These are phyloP conservation scores for Corynorhinus townsendii DNA, from an alignment of 2,113 vertebrate genomes.

Conservation along the genomic window DNA sequence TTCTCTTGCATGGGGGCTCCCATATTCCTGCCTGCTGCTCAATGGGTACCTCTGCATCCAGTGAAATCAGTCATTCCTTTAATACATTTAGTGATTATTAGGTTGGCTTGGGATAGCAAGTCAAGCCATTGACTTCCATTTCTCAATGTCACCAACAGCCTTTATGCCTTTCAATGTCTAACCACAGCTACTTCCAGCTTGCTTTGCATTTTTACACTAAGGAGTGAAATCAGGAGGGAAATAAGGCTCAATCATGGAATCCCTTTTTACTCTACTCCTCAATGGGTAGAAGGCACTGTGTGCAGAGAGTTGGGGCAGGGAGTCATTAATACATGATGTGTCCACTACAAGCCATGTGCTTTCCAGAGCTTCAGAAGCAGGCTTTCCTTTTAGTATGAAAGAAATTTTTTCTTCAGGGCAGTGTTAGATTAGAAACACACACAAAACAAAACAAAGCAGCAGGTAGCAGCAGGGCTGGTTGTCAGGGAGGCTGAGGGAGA, in stretches of 20 bases:
- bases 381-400: background rate
- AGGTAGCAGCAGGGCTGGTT: background rate
- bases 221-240: accelerated
- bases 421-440: background rate
- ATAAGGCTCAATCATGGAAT: background rate
- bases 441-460: background rate
- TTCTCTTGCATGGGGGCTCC: background rate
- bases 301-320: background rate
- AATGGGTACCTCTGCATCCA: background rate
- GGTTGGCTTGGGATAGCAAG: background rate
- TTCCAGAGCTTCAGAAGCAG: accelerated
- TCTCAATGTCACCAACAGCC: background rate
- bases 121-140: background rate
- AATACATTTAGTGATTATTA: background rate
- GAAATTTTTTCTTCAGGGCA: background rate
- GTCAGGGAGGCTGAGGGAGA: background rate
- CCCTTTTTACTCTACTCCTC: background rate
- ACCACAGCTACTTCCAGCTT: background rate
- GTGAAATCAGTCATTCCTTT: background rate
- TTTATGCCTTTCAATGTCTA: background rate
- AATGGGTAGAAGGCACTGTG: too few species aligned
- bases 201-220: background rate
- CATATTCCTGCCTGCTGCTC: background rate
- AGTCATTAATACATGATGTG: accelerated
- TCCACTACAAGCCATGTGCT: accelerated